phyloP scores from a whole-genome alignment of 2,113 vertebrate species.

The Chunga burmeisteri region DNA sequence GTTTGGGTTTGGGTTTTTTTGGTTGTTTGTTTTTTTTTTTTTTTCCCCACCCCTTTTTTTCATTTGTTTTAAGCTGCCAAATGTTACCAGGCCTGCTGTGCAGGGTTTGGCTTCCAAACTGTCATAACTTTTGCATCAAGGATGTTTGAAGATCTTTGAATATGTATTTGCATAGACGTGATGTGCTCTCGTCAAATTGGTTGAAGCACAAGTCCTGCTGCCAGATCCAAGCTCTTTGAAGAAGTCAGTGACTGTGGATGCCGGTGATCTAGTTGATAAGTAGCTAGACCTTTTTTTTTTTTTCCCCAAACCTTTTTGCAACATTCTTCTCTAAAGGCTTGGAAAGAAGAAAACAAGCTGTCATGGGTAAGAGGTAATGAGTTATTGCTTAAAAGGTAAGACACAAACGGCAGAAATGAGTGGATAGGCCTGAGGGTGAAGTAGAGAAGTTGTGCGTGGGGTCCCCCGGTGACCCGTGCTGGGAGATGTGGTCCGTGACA shows the following conservation, averaged over 20 bases:
- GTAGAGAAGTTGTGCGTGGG: accelerated
- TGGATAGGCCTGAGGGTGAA: not conserved
- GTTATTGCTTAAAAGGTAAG: not conserved
- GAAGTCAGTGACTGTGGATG: not conserved
- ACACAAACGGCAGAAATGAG: accelerated
- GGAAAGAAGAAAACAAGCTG: not conserved
- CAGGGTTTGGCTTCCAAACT: not conserved
- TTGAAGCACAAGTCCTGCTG: not conserved
- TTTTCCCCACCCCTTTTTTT: accelerated
- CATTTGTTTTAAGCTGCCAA: not conserved
- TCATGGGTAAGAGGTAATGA: not conserved
- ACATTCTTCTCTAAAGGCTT: not conserved
- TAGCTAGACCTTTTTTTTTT: not conserved
- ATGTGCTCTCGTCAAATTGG: accelerated
- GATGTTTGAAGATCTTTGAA: not conserved
- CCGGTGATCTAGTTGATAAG: accelerated
- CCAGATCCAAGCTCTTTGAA: accelerated
- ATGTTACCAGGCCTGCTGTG: not conserved
- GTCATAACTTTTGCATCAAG: not conserved
- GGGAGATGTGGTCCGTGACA: accelerated
- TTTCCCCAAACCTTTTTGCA: not conserved
- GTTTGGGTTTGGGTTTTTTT: no score
- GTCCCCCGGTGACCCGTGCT: not conserved
- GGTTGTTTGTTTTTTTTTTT: no score
- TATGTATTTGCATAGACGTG: not conserved